Base-by-base conservation (phyloP, 2,797 vertebrate genomes). In the Leptodactylus fallax region DNA sequence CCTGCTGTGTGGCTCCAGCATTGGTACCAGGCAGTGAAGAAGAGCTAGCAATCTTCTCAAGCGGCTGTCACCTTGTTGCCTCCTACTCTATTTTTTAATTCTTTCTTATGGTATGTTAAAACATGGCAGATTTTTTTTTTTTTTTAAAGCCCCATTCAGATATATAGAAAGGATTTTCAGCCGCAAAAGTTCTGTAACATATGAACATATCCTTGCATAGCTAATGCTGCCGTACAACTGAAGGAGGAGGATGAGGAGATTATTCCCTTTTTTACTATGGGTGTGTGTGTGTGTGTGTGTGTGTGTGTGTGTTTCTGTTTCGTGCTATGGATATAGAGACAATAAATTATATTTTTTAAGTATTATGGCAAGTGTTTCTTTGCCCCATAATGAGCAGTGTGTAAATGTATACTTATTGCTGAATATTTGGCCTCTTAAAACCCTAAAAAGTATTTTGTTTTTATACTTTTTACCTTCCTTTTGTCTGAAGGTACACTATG, bases 231-330 rank as follows among this genome's bases (percentile, higher is more conserved):
- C 10, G 19, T 51, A 14, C 49, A 77, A 13, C 47, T 7, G 72
- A 49, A 77, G 72, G 72, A 76, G 47, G 72, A 77, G 72, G 72
- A 76, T 19, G 72, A 77, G 72, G 72, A 77, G 21, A 49, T 11
- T 12, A 2, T 76, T 12, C 6, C 45, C 9, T 51, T 6, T 47
- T 12, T 49, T n/a, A 17, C 16, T 47, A 17, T 49, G 47, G 16
- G n/a, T n/a, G n/a, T n/a, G n/a, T n/a, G n/a, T n/a, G n/a, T 19
- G 71, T 49, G 9, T 51, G 10, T 51, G 7, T 51, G 45, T 74
- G 19, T n/a, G 45, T 74, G 45, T 53, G 69, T 21, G 19, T 72
- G 45, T 74, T 4, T 47, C 16, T 49, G 6, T 74, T 19, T 16
- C 1, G 14, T 36, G 63, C 12, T 25, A 6, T 27, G 23, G 11